Conservation (phyloP, 1,140 invertebrate genomes). For the Drosophila sp. region DNA sequence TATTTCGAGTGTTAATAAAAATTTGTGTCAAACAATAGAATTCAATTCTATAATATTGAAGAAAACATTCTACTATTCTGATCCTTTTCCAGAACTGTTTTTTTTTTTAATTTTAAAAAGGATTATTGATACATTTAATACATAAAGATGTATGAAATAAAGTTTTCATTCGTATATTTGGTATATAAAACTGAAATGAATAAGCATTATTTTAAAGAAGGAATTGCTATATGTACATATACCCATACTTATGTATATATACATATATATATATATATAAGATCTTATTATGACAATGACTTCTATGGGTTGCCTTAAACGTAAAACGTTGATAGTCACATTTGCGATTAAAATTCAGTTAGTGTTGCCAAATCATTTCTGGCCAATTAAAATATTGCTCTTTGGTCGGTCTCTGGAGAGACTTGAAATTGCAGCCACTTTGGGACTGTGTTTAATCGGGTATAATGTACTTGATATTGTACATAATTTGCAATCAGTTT, state of each 20-base stretch:
- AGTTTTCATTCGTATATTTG: slow-evolving; percentile 24
- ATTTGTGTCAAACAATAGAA: too few species aligned
- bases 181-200: too few species aligned
- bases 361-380: slow-evolving; percentile 1
- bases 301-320: too few species aligned
- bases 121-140: too few species aligned
- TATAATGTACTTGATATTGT: slow-evolving; percentile 20
- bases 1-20: too few species aligned
- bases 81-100: too few species aligned
- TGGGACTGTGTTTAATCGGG: neutral
- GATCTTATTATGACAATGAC: too few species aligned
- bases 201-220: slow-evolving; percentile 24
- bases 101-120: too few species aligned
- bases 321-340: neutral
- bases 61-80: too few species aligned
- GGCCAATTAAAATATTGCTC: slow-evolving; percentile 9
- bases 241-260: neutral
- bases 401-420: slow-evolving; percentile 4
- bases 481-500: slow-evolving; percentile 69
- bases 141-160: slow-evolving; percentile 26
- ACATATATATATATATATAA: slow-evolving; percentile 1
- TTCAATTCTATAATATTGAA: too few species aligned
- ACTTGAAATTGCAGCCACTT: slow-evolving; percentile 1
- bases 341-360: slow-evolving; percentile 1
- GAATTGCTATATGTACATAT: slow-evolving; percentile 26